Evolutionary conservation across 2,113 vertebrate species (phyloP).

Genomic region (Anguilla japonica): DNA sequence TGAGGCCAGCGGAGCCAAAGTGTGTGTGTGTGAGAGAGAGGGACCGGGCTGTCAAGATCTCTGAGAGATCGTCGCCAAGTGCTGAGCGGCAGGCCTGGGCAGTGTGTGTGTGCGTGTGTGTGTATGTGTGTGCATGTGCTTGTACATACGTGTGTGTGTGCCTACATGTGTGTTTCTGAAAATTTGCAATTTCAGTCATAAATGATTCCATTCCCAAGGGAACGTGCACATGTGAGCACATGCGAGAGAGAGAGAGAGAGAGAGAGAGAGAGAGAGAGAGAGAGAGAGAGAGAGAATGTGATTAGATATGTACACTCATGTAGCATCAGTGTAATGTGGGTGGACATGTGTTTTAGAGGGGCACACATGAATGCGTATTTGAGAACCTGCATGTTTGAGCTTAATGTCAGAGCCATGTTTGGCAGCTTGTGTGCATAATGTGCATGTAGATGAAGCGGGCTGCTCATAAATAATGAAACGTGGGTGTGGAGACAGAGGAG

Average conservation of each 20-base stretch:
- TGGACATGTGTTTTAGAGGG: conserved; percentile 48
- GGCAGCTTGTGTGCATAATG: conserved; percentile 28
- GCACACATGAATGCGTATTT: background rate
- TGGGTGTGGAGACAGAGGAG: background rate
- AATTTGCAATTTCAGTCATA: conserved; percentile 48
- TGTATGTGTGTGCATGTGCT: conserved; percentile 17
- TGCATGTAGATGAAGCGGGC: conserved; percentile 26
- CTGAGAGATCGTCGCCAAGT: conserved; percentile 2
- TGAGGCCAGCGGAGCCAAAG: conserved; percentile 26
- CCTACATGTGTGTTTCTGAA: conserved; percentile 13
- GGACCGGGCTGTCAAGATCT: background rate
- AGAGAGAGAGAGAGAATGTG: conserved; percentile 26
- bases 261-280: background rate
- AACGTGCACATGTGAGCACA: conserved; percentile 42
- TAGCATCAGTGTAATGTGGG: conserved; percentile 50
- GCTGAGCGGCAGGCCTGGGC: background rate
- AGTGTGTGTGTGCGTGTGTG: background rate
- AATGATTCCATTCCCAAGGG: conserved; percentile 51
- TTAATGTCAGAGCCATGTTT: conserved; percentile 22
- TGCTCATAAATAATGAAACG: conserved; percentile 4
- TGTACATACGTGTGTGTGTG: conserved; percentile 20
- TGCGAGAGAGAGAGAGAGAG: background rate
- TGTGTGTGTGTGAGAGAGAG: conserved; percentile 3
- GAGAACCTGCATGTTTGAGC: background rate
- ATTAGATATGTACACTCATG: conserved; percentile 51